A percentile compares a stretch with the other conserved stretches of the same genome.
phyloP scores from a whole-genome alignment of 2,113 vertebrate species.

The Proteles cristata region DNA sequence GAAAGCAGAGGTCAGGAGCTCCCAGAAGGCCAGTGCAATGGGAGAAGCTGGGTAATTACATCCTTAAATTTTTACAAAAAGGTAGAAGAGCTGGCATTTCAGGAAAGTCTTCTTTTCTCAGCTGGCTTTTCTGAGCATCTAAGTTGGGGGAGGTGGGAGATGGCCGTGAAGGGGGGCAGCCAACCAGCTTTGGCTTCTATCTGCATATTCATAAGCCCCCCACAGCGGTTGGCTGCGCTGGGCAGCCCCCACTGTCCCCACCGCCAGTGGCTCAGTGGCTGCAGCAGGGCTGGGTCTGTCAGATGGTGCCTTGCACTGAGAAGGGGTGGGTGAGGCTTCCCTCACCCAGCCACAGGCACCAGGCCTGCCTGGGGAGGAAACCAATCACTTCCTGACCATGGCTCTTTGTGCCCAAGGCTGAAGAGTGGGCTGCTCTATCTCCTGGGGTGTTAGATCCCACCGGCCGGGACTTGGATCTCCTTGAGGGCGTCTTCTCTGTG shows the following conservation, averaged over 20 bases:
- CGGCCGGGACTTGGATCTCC: neutral
- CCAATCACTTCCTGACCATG: conserved; percentile 63
- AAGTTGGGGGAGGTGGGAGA: conserved; percentile 14
- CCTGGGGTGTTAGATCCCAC: neutral
- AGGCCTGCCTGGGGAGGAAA: conserved; percentile 27
- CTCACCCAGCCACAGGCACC: neutral
- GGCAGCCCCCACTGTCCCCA: conserved; percentile 67
- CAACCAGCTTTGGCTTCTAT: conserved; percentile 74
- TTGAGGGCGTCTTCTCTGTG: conserved; percentile 24
- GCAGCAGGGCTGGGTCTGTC: neutral
- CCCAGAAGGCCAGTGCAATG: neutral
- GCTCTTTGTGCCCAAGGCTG: neutral
- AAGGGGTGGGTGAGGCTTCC: neutral
- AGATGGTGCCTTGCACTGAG: neutral
- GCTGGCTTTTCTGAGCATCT: neutral
- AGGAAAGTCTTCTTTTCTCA: neutral
- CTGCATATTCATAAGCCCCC: conserved; percentile 87
- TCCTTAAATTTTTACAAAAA: neutral
- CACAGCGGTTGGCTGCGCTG: conserved; percentile 83
- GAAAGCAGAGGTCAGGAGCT: neutral
- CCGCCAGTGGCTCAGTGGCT: neutral
- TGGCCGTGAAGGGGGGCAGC: conserved; percentile 15
- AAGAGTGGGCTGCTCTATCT: neutral
- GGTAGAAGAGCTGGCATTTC: conserved; percentile 18
- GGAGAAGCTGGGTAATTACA: neutral